Percentiles rank a stretch among this genome's conserved stretches.
phyloP scores from a whole-genome alignment of 2,888 invertebrate genomes.

The Caenorhabditis plicata region DNA sequence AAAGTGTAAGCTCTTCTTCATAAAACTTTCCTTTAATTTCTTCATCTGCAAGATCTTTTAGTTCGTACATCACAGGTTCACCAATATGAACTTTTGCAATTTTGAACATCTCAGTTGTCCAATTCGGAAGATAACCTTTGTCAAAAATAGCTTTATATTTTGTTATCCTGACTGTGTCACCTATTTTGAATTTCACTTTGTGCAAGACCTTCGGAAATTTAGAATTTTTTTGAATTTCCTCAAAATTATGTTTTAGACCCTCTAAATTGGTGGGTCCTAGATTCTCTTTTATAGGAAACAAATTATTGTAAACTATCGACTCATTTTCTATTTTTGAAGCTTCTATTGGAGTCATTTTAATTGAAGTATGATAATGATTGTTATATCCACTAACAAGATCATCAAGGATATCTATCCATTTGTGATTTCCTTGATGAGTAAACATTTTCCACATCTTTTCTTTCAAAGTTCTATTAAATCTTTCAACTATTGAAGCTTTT shows the following conservation, averaged over 20 bases:
- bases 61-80: too few relatives aligned
- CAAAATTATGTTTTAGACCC: background rate
- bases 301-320: conserved; percentile 10
- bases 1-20: too few relatives aligned
- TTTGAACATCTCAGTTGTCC: too few relatives aligned
- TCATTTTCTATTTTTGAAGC: conserved; percentile 24
- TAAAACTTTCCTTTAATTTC: too few relatives aligned
- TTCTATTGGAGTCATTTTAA: conserved; percentile 37
- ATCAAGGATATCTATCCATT: conserved; percentile 38
- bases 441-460: conserved; percentile 44
- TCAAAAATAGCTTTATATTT: conserved; percentile 39
- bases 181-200: conserved; percentile 18
- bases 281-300: conserved; percentile 11
- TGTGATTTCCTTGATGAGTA: conserved; percentile 39
- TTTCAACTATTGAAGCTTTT: conserved; percentile 39
- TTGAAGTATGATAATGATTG: conserved; percentile 41
- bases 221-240: conserved; percentile 5
- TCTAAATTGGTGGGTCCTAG: too few relatives aligned
- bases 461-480: conserved; percentile 44
- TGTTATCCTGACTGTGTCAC: conserved; percentile 34
- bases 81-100: too few relatives aligned
- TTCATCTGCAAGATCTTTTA: too few relatives aligned
- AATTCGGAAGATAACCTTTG: too few relatives aligned
- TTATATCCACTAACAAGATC: conserved; percentile 34
- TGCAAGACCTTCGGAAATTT: conserved; percentile 1